Evolutionary conservation across 2,113 vertebrate genomes (phyloP).

Genomic region (Sterna hirundo): DNA sequence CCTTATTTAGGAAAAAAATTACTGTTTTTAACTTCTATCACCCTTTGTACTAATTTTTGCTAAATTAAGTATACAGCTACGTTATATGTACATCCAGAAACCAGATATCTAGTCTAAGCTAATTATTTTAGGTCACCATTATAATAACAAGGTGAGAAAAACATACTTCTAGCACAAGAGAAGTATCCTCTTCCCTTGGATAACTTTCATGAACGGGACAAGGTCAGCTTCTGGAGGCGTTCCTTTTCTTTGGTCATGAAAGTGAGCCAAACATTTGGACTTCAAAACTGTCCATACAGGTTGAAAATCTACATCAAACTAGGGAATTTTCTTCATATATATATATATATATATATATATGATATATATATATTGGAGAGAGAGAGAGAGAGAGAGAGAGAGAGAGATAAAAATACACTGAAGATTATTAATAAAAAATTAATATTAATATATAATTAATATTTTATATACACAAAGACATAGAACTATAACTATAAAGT

Average conservation of each 20-base stretch:
- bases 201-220: background rate
- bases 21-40: background rate
- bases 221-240: background rate
- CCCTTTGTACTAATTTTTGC: background rate
- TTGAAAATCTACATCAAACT: background rate
- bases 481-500: background rate
- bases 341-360: background rate
- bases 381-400: too few relatives aligned
- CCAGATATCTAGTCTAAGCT: rapidly evolving
- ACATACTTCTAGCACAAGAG: background rate
- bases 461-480: background rate
- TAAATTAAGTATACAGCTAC: background rate
- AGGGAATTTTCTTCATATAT: background rate
- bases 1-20: rapidly evolving
- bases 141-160: background rate
- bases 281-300: background rate
- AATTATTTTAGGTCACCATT: background rate
- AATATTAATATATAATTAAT: background rate
- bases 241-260: background rate
- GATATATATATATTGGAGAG: too few relatives aligned
- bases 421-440: background rate
- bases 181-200: background rate
- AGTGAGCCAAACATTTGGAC: background rate
- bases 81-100: background rate
- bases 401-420: too few relatives aligned